phyloP scores from a whole-genome alignment of 2,797 vertebrate genomes.

The Argyrosomus regius region DNA sequence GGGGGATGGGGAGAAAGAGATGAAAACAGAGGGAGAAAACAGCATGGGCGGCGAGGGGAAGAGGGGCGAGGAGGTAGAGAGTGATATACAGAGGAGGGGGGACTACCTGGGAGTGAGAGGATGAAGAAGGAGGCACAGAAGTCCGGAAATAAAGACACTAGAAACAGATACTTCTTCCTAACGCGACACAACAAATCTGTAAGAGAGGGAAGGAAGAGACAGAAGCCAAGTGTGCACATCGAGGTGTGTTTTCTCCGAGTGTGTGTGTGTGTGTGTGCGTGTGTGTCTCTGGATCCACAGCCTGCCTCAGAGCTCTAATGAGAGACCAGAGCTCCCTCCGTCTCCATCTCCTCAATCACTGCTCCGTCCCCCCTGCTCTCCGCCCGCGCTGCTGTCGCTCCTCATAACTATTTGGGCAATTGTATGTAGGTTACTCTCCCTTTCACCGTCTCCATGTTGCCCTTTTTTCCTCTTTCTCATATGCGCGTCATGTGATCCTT shows the following conservation, averaged over 20 bases:
- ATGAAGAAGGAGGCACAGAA: slow-evolving; percentile 4
- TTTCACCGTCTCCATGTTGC: neutral
- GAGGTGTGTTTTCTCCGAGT: slow-evolving; percentile 19
- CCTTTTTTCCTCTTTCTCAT: neutral
- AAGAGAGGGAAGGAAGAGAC: slow-evolving; percentile 5
- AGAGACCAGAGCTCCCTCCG: slow-evolving; percentile 50
- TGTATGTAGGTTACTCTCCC: slow-evolving; percentile 51
- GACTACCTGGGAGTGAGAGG: slow-evolving; percentile 13
- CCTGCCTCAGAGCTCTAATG: slow-evolving; percentile 57
- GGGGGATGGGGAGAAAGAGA: slow-evolving; percentile 11
- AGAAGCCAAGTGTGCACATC: neutral
- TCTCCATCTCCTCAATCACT: slow-evolving; percentile 59
- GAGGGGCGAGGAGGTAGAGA: neutral
- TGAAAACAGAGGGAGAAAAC: slow-evolving; percentile 20
- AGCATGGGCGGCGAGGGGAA: slow-evolving; percentile 9
- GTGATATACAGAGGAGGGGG: slow-evolving; percentile 3
- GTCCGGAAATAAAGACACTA: neutral
- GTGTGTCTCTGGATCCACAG: slow-evolving; percentile 18
- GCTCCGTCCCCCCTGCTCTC: slow-evolving; percentile 36
- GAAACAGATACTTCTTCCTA: neutral
- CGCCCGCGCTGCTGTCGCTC: slow-evolving; percentile 32
- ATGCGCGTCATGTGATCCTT: slow-evolving; percentile 13
- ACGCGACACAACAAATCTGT: neutral
- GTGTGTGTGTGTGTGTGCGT: neutral
- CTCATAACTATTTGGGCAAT: slow-evolving; percentile 35